Evolutionary conservation across 2,888 invertebrate species (phyloP).

Genomic region (Melieria omissa): DNA sequence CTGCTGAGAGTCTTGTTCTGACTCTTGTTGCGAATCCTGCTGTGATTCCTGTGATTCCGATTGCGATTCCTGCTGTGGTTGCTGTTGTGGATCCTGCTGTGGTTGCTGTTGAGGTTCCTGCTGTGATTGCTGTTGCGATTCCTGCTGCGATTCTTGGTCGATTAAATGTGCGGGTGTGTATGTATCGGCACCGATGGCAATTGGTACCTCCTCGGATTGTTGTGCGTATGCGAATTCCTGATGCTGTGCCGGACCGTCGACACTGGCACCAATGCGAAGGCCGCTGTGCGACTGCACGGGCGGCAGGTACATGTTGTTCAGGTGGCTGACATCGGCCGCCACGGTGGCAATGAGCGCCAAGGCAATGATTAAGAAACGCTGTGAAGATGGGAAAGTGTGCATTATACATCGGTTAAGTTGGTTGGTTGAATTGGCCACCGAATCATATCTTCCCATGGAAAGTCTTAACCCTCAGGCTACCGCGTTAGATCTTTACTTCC

Average conservation of each 20-base stretch:
- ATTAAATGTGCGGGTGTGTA: background rate
- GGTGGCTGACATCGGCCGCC: conserved; percentile 55
- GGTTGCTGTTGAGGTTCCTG: no score
- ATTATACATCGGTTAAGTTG: no score
- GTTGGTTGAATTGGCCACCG: no score
- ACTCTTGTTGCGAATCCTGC: no score
- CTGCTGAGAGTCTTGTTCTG: background rate
- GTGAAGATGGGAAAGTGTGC: background rate
- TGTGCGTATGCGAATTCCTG: conserved; percentile 12
- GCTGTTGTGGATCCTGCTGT: no score
- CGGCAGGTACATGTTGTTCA: conserved; percentile 49
- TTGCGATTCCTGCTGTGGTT: no score
- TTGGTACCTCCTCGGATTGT: conserved; percentile 1
- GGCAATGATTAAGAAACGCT: conserved; percentile 51
- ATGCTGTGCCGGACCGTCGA: conserved; percentile 17
- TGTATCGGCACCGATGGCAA: background rate
- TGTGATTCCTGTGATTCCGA: no score
- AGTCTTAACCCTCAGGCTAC: no score
- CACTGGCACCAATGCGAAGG: background rate
- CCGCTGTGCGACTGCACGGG: conserved; percentile 13
- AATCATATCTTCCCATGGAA: no score
- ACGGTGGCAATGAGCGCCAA: conserved; percentile 49
- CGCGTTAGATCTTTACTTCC: no score
- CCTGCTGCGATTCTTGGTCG: no score
- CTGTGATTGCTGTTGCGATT: no score